Conservation (phyloP, 2,888 invertebrate genomes). For the Cloeon dipterum region DNA sequence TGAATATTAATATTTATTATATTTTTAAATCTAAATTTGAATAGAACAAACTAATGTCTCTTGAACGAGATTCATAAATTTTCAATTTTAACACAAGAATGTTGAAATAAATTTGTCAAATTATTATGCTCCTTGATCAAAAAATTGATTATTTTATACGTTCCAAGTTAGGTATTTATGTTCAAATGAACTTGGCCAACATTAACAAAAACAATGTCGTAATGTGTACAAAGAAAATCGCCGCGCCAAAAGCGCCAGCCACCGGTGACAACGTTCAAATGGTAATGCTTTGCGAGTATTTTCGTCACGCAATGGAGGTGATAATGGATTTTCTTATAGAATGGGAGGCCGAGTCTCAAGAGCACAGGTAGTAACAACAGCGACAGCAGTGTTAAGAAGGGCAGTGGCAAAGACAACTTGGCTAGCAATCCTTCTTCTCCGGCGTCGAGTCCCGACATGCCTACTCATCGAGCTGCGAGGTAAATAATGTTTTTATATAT, state of each 20-base stretch:
- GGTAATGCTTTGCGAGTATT: neutral
- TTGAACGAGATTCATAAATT: no score
- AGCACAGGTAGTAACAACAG: conserved; percentile 13
- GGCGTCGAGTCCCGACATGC: conserved; percentile 27
- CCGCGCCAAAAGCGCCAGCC: neutral
- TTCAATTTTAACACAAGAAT: no score
- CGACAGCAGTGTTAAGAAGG: conserved; percentile 19
- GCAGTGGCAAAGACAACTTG: conserved; percentile 9
- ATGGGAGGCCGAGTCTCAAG: conserved; percentile 33
- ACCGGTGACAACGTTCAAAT: neutral
- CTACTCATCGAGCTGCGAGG: conserved; percentile 18
- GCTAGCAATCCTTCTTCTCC: conserved; percentile 25
- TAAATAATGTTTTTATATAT: no score
- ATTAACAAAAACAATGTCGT: neutral
- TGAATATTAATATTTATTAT: no score
- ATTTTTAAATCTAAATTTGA: no score
- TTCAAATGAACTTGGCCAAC: neutral
- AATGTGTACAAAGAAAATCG: conserved; percentile 13
- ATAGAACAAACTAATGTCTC: no score
- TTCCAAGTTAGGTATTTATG: no score
- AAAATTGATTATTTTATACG: no score
- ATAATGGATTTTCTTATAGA: conserved; percentile 26
- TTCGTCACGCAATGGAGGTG: no score
- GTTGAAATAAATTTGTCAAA: no score
- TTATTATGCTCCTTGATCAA: no score